phyloP scores from a whole-genome alignment of 2,113 vertebrate species.

The Murina feae region DNA sequence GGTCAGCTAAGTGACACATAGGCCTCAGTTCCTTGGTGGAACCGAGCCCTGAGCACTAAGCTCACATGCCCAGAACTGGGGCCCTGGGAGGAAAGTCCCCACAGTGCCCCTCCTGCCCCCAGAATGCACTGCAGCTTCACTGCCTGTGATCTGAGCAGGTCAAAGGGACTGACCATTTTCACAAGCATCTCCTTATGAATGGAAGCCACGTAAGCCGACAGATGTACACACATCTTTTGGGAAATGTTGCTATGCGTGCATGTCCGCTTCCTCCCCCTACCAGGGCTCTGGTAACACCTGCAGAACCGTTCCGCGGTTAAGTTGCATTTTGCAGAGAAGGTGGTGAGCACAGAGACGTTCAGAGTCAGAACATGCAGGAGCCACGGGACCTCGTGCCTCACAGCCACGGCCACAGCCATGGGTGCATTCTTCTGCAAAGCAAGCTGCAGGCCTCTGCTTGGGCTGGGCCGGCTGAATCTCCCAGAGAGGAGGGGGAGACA shows the following conservation, averaged over 20 bases:
- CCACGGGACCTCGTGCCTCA: fast-evolving
- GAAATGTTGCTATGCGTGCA: fast-evolving
- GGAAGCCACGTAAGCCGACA: too few species aligned
- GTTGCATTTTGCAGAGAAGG: not conserved
- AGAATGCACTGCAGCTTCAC: not conserved
- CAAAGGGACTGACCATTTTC: not conserved
- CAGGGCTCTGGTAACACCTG: not conserved
- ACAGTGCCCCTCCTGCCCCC: fast-evolving
- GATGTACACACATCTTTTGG: fast-evolving
- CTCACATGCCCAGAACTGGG: too few species aligned
- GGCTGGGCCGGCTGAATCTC: not conserved
- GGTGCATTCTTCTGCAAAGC: fast-evolving
- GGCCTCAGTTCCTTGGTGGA: too few species aligned
- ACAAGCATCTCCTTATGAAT: not conserved
- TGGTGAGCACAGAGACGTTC: not conserved
- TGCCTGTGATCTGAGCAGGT: not conserved
- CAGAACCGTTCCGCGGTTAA: fast-evolving
- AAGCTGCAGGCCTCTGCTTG: fast-evolving
- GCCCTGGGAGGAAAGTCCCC: too few species aligned
- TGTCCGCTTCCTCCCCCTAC: fast-evolving
- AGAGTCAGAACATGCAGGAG: not conserved
- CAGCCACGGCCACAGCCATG: not conserved
- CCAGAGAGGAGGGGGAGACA: too few species aligned
- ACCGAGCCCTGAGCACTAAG: too few species aligned
- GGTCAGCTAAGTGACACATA: not conserved